These are phyloP conservation scores for Uropsilus gracilis DNA, from an alignment of 2,113 vertebrate genomes.

Conservation along the genomic window DNA sequence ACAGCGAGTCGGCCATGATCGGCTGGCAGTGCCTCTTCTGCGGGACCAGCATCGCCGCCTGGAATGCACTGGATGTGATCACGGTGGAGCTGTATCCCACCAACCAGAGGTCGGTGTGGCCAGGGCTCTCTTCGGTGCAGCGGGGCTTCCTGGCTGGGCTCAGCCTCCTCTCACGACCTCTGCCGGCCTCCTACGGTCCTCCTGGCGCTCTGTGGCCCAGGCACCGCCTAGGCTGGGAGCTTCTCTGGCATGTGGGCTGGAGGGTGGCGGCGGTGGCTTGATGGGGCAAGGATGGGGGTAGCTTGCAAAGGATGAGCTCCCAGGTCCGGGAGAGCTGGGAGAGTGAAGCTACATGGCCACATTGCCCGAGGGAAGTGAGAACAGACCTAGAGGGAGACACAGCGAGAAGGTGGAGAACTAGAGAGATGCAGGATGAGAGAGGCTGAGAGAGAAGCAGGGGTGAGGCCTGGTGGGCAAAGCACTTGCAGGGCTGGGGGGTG, in stretches of 20 bases:
- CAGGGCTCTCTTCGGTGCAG: fast-evolving
- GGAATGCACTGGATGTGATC: slow-evolving; percentile 97
- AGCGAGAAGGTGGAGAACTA: background rate
- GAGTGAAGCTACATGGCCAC: fast-evolving
- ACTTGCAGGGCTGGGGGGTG: background rate
- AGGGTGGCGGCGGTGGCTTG: background rate
- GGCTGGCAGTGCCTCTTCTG: slow-evolving; percentile 98
- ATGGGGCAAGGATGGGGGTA: background rate
- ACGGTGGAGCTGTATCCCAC: slow-evolving; percentile 97
- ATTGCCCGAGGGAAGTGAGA: background rate
- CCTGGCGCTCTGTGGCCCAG: background rate
- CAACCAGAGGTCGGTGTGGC: slow-evolving; percentile 91
- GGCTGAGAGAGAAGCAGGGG: background rate
- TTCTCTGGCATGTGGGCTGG: background rate
- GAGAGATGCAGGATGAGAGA: too few species aligned
- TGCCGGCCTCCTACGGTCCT: too few species aligned
- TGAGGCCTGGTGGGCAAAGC: background rate
- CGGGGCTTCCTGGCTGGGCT: too few species aligned
- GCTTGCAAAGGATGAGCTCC: background rate
- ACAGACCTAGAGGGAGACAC: background rate
- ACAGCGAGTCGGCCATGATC: slow-evolving; percentile 95
- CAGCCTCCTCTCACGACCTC: too few species aligned
- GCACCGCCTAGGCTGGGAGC: fast-evolving
- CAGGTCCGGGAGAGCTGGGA: background rate
- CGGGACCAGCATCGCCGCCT: slow-evolving; percentile 93